Evolutionary conservation across 1,140 invertebrate species (phyloP), one percentile per base, ranked within the genome.

Genomic region (Eumeta japonica): DNA sequence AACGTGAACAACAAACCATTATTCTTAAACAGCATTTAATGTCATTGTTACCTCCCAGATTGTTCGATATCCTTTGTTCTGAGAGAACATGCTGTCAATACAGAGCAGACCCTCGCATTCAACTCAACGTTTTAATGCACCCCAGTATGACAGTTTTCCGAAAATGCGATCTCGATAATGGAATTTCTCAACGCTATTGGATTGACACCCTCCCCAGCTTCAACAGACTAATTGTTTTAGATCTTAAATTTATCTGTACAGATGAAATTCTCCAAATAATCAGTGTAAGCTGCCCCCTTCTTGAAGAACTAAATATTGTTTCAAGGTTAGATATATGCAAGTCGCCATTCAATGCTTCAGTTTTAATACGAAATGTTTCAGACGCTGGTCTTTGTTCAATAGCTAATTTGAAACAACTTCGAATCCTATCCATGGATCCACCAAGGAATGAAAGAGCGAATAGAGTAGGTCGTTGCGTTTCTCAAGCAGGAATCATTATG

Each of bases 231-330:
- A 51, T 75, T 4, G 56, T 72, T 19, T 60, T 79, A 4, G 74
- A 78, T 41, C 61, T 79, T 10, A 75, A 70, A 46, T 75, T 76
- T 33, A 67, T 78, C 41, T 78, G 76, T 40, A 78, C 76, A 2
- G 77, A 79, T 46, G 78, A 78, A 58, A 78, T 79, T 15, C 65
- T 79, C 3, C 48, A 74, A 54, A 58, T 76, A n/a, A 56, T 79
- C 15, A 67, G 73, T 14, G 46, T 54, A 10, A 62, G 54, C 43
- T 79, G 78, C 48, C 57, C 40, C 11, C 46, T 68, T 30, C 56
- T 79, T 9, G 72, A 78, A 52, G 65, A 76, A 43, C 64, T 79
- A 14, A 75, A 78, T 40, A 76, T 78, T 32, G 64, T 78, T n/a
- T 79, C 78, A 15, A 62, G 57, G 48, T 61, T 77, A 30, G 74